These are phyloP conservation scores for Drosophila sturtevanti DNA, from an alignment of 1,140 invertebrate genomes.

Conservation along the genomic window DNA sequence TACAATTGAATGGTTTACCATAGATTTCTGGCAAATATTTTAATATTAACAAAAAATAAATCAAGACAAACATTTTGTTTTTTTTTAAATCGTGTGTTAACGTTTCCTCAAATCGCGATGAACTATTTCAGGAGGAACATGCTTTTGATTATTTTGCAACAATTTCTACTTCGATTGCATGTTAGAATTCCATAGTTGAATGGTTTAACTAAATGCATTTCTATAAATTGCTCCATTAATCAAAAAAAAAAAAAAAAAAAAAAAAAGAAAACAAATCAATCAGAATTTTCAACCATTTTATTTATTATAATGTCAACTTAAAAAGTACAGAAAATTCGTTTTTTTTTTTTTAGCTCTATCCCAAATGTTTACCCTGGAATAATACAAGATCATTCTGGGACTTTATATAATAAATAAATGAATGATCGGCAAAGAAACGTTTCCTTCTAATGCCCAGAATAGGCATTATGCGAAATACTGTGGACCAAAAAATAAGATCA, in stretches of 20 bases:
- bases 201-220: slow-evolving; percentile 52
- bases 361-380: slow-evolving; percentile 50
- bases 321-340: background rate
- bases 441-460: slow-evolving; percentile 44
- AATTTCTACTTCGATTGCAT: slow-evolving; percentile 39
- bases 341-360: background rate
- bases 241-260: background rate
- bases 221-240: slow-evolving; percentile 35
- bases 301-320: background rate
- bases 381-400: slow-evolving; percentile 36
- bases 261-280: slow-evolving; percentile 35
- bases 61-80: slow-evolving; percentile 7
- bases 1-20: slow-evolving; percentile 52
- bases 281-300: background rate
- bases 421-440: slow-evolving; percentile 54
- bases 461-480: slow-evolving; percentile 64
- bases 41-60: background rate
- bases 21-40: background rate
- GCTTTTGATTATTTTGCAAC: slow-evolving; percentile 20
- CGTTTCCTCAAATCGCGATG: slow-evolving; percentile 20
- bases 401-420: slow-evolving; percentile 56
- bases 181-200: slow-evolving; percentile 36
- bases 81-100: slow-evolving; percentile 13
- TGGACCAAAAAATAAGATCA: slow-evolving; percentile 17
- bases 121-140: slow-evolving; percentile 30